These are phyloP conservation scores for Chironomus tentans DNA, from an alignment of 2,888 invertebrate species.

Conservation along the genomic window DNA sequence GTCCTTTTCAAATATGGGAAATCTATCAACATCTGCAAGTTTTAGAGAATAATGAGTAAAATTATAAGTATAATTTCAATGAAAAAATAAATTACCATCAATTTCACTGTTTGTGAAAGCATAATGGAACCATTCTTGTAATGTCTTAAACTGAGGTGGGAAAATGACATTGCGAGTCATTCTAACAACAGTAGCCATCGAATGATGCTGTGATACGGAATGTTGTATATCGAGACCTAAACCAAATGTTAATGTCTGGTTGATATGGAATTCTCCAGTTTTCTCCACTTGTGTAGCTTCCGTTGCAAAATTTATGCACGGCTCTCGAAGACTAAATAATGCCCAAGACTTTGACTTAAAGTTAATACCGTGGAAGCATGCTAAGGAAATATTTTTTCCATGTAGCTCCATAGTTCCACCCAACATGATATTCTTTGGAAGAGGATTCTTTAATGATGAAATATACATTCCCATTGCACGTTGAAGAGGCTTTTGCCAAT, in stretches of 20 bases:
- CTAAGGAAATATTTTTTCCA: slow-evolving; percentile 84
- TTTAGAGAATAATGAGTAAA: slow-evolving; percentile 27
- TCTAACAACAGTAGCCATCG: slow-evolving; percentile 90
- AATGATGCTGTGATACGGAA: slow-evolving; percentile 60
- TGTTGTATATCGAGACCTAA: slow-evolving; percentile 64
- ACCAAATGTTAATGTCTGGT: slow-evolving; percentile 83
- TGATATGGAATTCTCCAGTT: slow-evolving; percentile 65
- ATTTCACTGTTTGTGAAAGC: slow-evolving; percentile 91
- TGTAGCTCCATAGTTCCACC: slow-evolving; percentile 84
- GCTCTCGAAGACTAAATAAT: slow-evolving; percentile 84
- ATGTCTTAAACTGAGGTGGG: slow-evolving; percentile 89
- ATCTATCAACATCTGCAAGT: slow-evolving; percentile 69
- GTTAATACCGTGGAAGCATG: slow-evolving; percentile 96
- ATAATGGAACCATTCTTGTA: slow-evolving; percentile 95
- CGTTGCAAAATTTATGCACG: slow-evolving; percentile 84
- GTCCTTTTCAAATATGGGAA: slow-evolving; percentile 80
- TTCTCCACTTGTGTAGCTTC: slow-evolving; percentile 81
- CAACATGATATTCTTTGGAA: slow-evolving; percentile 64
- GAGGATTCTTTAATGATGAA: slow-evolving; percentile 57
- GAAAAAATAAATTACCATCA: slow-evolving; percentile 55
- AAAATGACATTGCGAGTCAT: slow-evolving; percentile 85
- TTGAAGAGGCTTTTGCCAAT: slow-evolving; percentile 85
- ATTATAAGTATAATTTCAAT: neutral
- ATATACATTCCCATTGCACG: slow-evolving; percentile 74
- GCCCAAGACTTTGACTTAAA: slow-evolving; percentile 96